phyloP scores from a whole-genome alignment of 2,113 vertebrate species.

The Entelurus aequoreus region DNA sequence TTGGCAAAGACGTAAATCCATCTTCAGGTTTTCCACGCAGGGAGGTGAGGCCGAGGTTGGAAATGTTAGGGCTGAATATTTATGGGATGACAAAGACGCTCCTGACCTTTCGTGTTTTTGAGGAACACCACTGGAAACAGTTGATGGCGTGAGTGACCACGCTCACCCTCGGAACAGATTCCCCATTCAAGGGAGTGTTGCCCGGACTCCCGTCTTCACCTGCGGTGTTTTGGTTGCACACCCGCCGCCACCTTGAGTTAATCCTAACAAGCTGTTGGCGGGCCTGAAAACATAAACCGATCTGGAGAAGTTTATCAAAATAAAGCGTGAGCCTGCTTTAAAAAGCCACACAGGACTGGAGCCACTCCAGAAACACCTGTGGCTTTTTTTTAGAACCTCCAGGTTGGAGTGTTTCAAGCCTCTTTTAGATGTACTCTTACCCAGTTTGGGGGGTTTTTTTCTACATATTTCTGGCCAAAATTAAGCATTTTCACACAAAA shows the following conservation, averaged over 20 bases:
- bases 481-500: too few relatives aligned
- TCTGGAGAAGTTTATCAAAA: slow-evolving; percentile 38
- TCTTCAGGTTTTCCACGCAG: slow-evolving; percentile 40
- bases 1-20: slow-evolving; percentile 40
- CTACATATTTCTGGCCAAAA: too few relatives aligned
- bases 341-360: slow-evolving; percentile 24
- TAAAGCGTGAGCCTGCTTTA: slow-evolving; percentile 44
- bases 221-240: slow-evolving; percentile 18
- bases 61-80: slow-evolving; percentile 37
- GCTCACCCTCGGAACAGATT: slow-evolving; percentile 23
- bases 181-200: slow-evolving; percentile 19
- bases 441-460: too few relatives aligned
- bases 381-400: slow-evolving; percentile 6
- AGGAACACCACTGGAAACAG: slow-evolving; percentile 27
- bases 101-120: slow-evolving; percentile 46
- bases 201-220: slow-evolving; percentile 31
- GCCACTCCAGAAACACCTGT: slow-evolving; percentile 38
- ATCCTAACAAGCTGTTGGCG: slow-evolving; percentile 45
- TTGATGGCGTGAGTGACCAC: slow-evolving; percentile 19
- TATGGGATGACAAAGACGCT: slow-evolving; percentile 35
- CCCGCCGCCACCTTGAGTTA: slow-evolving; percentile 29
- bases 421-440: too few relatives aligned
- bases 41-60: slow-evolving; percentile 50
- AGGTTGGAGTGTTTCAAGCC: slow-evolving; percentile 3
- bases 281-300: slow-evolving; percentile 35